Evolutionary conservation across 2,888 invertebrate genomes (phyloP).

Genomic region (Ochropleura leucogaster): DNA sequence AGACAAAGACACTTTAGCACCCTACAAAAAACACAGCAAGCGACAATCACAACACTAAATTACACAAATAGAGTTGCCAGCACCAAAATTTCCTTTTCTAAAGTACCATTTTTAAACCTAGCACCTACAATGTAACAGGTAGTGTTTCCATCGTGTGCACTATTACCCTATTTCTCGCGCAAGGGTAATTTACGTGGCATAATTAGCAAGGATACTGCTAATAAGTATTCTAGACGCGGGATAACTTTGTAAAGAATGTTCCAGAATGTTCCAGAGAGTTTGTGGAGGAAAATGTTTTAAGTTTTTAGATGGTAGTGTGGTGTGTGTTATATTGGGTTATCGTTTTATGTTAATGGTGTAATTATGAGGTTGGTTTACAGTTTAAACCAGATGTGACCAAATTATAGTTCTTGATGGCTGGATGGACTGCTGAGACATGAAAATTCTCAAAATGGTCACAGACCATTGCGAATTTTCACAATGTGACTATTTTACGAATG

Average conservation of each 20-base stretch:
- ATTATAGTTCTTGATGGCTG: no score
- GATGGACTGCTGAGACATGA: no score
- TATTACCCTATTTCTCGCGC: slow-evolving; percentile 42
- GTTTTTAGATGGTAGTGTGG: slow-evolving; percentile 28
- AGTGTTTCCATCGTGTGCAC: slow-evolving; percentile 34
- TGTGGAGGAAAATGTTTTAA: slow-evolving; percentile 17
- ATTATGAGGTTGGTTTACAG: background rate
- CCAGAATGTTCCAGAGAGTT: slow-evolving; percentile 4
- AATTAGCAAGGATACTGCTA: slow-evolving; percentile 51
- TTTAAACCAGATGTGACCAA: background rate
- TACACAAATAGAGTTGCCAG: slow-evolving; percentile 8
- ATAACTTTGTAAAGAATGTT: slow-evolving; percentile 56
- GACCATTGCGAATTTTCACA: no score
- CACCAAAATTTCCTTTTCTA: slow-evolving; percentile 3
- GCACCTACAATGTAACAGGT: slow-evolving; percentile 48
- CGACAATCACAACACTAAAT: background rate
- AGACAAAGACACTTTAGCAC: background rate
- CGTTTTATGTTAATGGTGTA: background rate
- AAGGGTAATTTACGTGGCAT: slow-evolving; percentile 53
- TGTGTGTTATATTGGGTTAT: slow-evolving; percentile 3
- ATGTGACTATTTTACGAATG: no score
- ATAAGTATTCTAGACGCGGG: slow-evolving; percentile 42
- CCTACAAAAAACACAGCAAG: background rate
- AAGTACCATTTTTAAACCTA: slow-evolving; percentile 31
- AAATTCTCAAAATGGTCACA: no score